Evolutionary conservation across 2,888 invertebrate species (phyloP), one percentile per base, ranked within the genome.

Genomic region (Pterobdella sp.): DNA sequence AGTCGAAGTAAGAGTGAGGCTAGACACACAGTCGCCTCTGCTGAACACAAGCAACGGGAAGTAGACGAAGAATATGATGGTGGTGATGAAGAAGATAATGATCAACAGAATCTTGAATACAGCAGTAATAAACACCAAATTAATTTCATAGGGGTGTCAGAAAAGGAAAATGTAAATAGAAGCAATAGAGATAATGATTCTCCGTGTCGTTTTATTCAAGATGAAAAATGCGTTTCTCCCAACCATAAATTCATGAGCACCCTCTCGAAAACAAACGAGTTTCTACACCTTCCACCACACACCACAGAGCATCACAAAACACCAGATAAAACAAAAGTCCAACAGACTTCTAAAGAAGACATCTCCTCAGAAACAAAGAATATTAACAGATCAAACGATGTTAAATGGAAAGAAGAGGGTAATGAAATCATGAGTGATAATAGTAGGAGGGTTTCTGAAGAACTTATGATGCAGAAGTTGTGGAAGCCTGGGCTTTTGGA

Each of bases 91-190:
- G 63, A 79, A 70, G 79, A 79, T 22, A 56, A 56, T 56, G 10
- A 56, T 26, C 7, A 56, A 26, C 42, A 74, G 37, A n/a, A 80
- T 79, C 73, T 76, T 77, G 72, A 78, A 78, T 36, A 66, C 79
- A 79, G 68, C 31, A 31, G 63, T 34, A 52, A 72, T 4, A 65
- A 72, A 72, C 31, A 69, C 66, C n/a, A 32, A 69, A 26, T 1
- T 10, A 34, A 69, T 32, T 4, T 36, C 49, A 26, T 69, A 26
- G 66, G 36, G 2, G 49, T 31, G 29, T 10, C 22, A 31, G 76
- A 73, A 42, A 63, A 79, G 71, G 79, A 79, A n/a, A 26, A 56
- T 18, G 60, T 18, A 4, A 56, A 22, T 7, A 22, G n/a, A 26
- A 3, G n/a, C 26, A n/a, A 56, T 4, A 56, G 26, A 3, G 60